Conservation (phyloP, 2,797 vertebrate species). For the Novumbra hubbsi region DNA sequence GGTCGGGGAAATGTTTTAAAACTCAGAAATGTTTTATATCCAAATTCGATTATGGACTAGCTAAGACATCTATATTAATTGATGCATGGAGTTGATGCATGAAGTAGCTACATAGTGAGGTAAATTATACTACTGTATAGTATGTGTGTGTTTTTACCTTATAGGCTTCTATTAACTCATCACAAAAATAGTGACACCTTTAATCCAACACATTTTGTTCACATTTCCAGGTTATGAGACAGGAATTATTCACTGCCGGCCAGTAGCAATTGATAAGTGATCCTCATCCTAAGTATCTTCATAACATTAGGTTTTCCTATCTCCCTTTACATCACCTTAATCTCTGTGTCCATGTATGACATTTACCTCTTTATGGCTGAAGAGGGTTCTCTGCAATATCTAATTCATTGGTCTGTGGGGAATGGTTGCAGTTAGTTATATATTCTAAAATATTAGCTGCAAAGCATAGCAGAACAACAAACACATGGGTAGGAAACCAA, state of each 20-base stretch:
- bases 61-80: neutral
- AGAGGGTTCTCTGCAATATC: neutral
- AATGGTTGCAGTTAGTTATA: conserved; percentile 3
- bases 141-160: neutral
- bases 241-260: neutral
- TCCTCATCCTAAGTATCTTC: neutral
- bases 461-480: neutral
- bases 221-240: neutral
- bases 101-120: neutral
- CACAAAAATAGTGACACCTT: neutral
- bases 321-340: neutral
- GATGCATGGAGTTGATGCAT: neutral
- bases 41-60: neutral
- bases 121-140: neutral
- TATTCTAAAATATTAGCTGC: neutral
- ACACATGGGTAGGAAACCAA: neutral
- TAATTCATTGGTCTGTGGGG: neutral
- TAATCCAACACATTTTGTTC: neutral
- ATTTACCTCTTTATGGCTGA: neutral
- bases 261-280: neutral
- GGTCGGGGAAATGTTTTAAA: neutral
- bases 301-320: neutral
- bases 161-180: neutral
- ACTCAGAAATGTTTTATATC: neutral
- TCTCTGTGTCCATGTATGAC: neutral